Base-by-base conservation (phyloP, 2,888 invertebrate genomes). In the Machimus atricapillus region DNA sequence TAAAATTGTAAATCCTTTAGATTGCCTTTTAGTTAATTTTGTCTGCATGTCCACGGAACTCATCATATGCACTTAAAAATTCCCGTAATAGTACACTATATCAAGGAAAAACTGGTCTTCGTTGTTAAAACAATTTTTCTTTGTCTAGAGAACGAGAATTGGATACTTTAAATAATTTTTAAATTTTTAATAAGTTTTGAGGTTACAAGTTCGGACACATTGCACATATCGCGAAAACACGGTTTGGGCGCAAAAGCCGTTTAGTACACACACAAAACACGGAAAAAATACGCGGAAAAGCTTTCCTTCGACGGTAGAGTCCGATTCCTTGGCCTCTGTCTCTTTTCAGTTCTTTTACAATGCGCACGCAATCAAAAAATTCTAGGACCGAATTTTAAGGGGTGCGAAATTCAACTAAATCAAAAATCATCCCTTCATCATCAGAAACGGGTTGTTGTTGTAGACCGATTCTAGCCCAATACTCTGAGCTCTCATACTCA, bases 341-440 rank as follows among this genome's bases (percentile, higher is more conserved):
- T 88, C 87, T 76, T 77, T 87, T 81, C 46, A 85, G 52, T 37
- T 81, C 37, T 73, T 43, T 34, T 23, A 86, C 58, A 37, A 52
- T 87, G 87, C 87, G 88, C 87, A 88, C 89, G 89, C 88, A 89
- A 87, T 88, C 83, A 56, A 81, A 81, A 88, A 88, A 83, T 81
- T 87, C 87, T 78, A 81, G 88, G 88, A 88, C 88, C 77, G 88
- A 88, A 78, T 89, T 89, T 88, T 88, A 88, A 88, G 88, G 88
- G 89, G 89, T 88, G 88, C 89, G 86, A 88, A 88, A 87, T 88
- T 89, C 88, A 88, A 89, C 89, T 89, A 88, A 89, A 88, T 89
- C 88, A 87, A 89, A 89, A 88, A 87, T 88, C 87, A 89, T 88
- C 88, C 88, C 88, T 88, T 88, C 88, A 86, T 81, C 85, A 86